phyloP scores from a whole-genome alignment of 2,113 vertebrate genomes.

The Anhinga rufa region DNA sequence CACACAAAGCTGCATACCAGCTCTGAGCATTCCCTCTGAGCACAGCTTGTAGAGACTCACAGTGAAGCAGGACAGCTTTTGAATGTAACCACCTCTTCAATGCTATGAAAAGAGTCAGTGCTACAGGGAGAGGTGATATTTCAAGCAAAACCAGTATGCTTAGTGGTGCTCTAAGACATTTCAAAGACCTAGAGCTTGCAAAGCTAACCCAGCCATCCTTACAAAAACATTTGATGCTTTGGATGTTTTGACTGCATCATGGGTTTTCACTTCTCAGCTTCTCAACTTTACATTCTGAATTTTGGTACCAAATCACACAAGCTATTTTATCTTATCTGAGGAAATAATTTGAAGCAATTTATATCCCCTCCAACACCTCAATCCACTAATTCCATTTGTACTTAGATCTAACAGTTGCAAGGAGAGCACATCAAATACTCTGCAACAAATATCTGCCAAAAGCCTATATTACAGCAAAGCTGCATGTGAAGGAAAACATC shows the following conservation, averaged over 20 bases:
- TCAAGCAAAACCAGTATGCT: not conserved
- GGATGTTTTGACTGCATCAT: not conserved
- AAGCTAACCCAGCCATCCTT: not conserved
- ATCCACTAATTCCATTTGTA: not conserved
- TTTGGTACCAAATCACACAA: not conserved
- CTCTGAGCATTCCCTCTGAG: not conserved
- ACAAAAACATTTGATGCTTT: not conserved
- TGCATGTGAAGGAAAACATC: not conserved
- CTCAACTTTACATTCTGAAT: not conserved
- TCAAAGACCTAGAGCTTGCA: not conserved
- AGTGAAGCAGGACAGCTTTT: not conserved
- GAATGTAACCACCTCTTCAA: not conserved
- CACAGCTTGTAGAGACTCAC: not conserved
- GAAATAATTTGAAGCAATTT: not conserved
- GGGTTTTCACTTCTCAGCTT: not conserved
- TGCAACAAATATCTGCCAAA: not conserved
- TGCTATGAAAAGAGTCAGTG: not conserved
- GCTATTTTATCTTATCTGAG: not conserved
- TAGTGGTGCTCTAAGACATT: not conserved
- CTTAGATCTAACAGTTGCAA: not conserved
- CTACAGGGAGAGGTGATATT: not conserved
- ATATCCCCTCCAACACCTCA: not conserved
- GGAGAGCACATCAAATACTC: not conserved
- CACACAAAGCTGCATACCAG: not conserved
- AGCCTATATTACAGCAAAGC: not conserved